Conservation (phyloP, 1,140 invertebrate genomes). For the Medauroidea extradentata region DNA sequence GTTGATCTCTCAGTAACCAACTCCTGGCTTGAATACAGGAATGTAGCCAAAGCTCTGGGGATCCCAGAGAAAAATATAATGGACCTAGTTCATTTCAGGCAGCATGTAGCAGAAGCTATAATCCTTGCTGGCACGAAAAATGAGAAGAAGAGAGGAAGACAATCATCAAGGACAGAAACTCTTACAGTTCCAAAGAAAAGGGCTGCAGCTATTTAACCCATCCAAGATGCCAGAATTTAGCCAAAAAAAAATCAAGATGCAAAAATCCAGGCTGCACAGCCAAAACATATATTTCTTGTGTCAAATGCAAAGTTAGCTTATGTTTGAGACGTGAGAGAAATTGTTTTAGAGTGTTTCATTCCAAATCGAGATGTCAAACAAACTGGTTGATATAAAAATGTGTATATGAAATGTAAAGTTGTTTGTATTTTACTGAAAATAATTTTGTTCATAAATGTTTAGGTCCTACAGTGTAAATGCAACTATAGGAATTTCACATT, state of each 20-base stretch:
- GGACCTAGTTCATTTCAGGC: conserved; percentile 14
- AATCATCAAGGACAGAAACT: background rate
- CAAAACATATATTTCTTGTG: conserved; percentile 11
- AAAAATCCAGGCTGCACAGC: conserved; percentile 12
- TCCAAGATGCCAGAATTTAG: conserved; percentile 8
- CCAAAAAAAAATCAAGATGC: conserved; percentile 3
- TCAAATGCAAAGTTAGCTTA: conserved; percentile 13
- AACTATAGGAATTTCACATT: too few relatives aligned
- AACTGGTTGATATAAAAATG: too few relatives aligned
- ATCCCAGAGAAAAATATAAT: conserved; percentile 5
- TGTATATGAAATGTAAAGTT: too few relatives aligned
- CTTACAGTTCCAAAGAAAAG: background rate
- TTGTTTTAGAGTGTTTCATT: background rate
- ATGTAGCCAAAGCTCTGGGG: conserved; percentile 8
- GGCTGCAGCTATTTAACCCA: background rate
- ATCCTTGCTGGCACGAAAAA: background rate
- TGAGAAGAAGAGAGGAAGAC: conserved; percentile 11
- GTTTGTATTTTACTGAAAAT: too few relatives aligned
- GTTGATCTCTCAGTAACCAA: conserved; percentile 29
- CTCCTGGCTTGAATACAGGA: conserved; percentile 32
- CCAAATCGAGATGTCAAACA: too few relatives aligned
- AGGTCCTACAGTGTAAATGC: too few relatives aligned
- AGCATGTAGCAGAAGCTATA: conserved; percentile 11
- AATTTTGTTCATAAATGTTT: too few relatives aligned
- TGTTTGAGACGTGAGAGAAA: conserved; percentile 10